Evolutionary conservation across 2,888 invertebrate species (phyloP).

Genomic region (Nasonovia ribisnigri): DNA sequence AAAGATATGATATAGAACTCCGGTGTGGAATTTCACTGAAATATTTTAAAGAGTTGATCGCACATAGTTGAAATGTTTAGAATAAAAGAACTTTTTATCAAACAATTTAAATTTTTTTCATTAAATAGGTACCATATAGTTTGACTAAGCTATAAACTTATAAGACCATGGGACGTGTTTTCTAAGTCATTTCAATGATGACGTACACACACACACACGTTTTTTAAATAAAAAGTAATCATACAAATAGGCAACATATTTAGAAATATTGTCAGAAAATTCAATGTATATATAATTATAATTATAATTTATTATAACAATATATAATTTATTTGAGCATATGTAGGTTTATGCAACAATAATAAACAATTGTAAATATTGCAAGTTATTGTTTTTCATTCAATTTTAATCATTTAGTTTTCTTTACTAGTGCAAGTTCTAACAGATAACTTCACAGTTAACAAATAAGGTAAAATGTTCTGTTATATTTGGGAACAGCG

Average conservation of each 20-base stretch:
- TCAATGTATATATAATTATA: background rate
- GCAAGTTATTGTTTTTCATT: background rate
- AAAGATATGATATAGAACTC: background rate
- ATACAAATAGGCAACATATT: background rate
- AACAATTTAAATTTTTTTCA: background rate
- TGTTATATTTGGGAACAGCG: background rate
- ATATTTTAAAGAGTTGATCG: background rate
- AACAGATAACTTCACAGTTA: background rate
- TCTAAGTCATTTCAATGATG: background rate
- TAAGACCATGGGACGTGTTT: background rate
- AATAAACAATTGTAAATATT: background rate
- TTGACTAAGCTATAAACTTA: background rate
- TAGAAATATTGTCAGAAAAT: background rate
- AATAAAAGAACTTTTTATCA: background rate
- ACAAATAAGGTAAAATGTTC: background rate
- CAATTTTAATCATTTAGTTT: background rate
- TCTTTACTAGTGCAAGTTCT: background rate
- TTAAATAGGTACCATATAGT: background rate
- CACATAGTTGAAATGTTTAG: background rate
- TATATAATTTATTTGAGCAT: background rate
- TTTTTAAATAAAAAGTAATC: background rate
- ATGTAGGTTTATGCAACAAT: background rate
- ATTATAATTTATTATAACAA: no score
- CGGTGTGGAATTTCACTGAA: background rate
- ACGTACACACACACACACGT: background rate